phyloP scores from a whole-genome alignment of 2,888 invertebrate genomes.

The Asteroscopus sphinx region DNA sequence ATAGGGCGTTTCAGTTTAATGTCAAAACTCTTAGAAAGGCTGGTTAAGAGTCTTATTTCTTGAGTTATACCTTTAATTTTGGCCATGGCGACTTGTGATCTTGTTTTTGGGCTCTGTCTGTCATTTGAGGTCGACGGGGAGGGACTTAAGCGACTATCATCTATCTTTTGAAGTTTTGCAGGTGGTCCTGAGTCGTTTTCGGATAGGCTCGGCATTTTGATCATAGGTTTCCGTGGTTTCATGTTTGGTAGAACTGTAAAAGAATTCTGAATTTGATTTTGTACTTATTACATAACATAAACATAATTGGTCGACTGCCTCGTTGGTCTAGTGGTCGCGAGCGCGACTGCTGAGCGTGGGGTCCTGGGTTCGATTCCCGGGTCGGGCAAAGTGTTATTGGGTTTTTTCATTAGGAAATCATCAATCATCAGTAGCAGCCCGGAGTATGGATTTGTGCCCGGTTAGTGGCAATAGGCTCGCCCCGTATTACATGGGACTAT shows the following conservation, averaged over 20 bases:
- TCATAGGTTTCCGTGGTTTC: conserved; percentile 79
- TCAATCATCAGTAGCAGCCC: no score
- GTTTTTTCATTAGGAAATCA: no score
- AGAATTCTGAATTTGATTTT: background rate
- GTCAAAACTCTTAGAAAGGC: conserved; percentile 66
- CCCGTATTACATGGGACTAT: no score
- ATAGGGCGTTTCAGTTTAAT: conserved; percentile 68
- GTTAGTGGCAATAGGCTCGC: no score
- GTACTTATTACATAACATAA: no score
- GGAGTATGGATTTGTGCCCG: no score
- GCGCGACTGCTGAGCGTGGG: no score
- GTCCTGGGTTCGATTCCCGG: no score
- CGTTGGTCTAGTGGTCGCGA: no score
- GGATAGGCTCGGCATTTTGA: conserved; percentile 79
- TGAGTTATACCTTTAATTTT: conserved; percentile 76
- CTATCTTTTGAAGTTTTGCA: conserved; percentile 58
- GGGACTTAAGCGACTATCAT: conserved; percentile 37
- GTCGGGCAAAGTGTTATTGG: no score
- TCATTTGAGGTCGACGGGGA: conserved; percentile 58
- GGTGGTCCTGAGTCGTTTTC: conserved; percentile 70
- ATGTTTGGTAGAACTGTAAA: conserved; percentile 81
- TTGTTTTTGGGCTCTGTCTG: conserved; percentile 55
- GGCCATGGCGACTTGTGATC: conserved; percentile 64
- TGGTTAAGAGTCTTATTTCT: conserved; percentile 72
- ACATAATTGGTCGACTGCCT: no score